phyloP scores from a whole-genome alignment of 1,140 invertebrate species.

The Drosophila pseudoananassae region DNA sequence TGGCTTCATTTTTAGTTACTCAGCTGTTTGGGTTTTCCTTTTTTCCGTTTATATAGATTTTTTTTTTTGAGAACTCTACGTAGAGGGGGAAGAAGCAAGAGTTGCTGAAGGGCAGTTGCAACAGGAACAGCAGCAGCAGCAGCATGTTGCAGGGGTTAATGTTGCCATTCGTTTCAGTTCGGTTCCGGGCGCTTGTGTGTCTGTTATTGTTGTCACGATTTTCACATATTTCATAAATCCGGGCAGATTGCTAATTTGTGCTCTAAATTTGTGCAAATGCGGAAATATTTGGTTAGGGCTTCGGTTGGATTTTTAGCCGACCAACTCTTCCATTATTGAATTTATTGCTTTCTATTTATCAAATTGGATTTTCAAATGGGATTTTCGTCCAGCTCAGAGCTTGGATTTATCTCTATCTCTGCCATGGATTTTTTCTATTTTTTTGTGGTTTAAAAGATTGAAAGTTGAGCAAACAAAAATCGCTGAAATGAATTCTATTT shows the following conservation, averaged over 20 bases:
- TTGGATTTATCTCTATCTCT: constrained; percentile 9
- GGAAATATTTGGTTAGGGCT: constrained; percentile 71
- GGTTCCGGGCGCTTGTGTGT: constrained; percentile 15
- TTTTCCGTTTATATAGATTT: neutral
- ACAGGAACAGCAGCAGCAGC: too few species aligned
- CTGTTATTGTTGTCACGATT: constrained; percentile 79
- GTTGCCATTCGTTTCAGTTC: constrained; percentile 23
- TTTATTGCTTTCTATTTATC: constrained; percentile 79
- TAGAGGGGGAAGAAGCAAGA: constrained; percentile 6
- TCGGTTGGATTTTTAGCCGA: constrained; percentile 26
- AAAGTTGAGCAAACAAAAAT: constrained; percentile 46
- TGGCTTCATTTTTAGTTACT: constrained; percentile 81
- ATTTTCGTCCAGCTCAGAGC: constrained; percentile 20
- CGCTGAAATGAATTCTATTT: constrained; percentile 28
- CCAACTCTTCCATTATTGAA: constrained; percentile 53
- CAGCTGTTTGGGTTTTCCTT: constrained; percentile 62
- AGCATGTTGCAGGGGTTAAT: constrained; percentile 60
- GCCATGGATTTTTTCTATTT: neutral
- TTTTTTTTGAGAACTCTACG: neutral
- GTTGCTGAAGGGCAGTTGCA: constrained; percentile 52
- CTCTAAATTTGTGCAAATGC: constrained; percentile 76
- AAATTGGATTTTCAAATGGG: constrained; percentile 73
- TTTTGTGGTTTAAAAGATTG: constrained; percentile 53
- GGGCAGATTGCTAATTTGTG: constrained; percentile 77
- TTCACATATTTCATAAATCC: constrained; percentile 80